Evolutionary conservation across 2,113 vertebrate species (phyloP).

Genomic region (Eclectus roratus): DNA sequence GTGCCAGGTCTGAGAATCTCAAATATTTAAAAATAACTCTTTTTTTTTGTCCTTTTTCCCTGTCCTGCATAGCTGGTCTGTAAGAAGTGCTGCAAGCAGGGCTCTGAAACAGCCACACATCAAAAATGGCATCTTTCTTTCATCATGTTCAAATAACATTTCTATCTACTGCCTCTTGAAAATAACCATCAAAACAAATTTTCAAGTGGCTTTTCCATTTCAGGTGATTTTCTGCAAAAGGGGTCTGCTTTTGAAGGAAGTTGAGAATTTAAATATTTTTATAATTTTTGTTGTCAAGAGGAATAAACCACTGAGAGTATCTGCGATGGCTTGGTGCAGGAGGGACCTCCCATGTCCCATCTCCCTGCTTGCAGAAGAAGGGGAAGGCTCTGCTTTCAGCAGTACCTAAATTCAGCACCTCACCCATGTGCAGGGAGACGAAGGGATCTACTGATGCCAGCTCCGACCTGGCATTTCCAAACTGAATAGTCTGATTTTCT

Average conservation of each 20-base stretch:
- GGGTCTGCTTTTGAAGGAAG: background rate
- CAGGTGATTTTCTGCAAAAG: background rate
- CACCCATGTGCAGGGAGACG: background rate
- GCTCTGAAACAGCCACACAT: background rate
- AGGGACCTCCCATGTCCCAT: background rate
- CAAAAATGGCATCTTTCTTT: background rate
- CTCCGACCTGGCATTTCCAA: background rate
- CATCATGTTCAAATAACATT: background rate
- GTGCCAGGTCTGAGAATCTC: background rate
- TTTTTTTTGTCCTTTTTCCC: background rate
- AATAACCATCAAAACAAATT: background rate
- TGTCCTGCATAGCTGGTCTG: background rate
- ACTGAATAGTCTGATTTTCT: background rate
- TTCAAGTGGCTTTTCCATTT: background rate
- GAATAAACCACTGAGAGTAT: background rate
- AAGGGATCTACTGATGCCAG: accelerated
- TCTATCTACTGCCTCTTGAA: background rate
- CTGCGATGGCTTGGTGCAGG: background rate
- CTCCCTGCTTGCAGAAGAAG: background rate
- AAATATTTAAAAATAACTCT: constrained; percentile 1
- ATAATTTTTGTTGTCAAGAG: background rate
- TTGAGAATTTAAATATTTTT: background rate
- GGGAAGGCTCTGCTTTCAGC: background rate
- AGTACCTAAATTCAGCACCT: accelerated
- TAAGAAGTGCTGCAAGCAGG: background rate